Percentiles rank a stretch among this genome's conserved stretches.
These are phyloP conservation scores for Trogon surrucura DNA, from an alignment of 2,113 vertebrate species.

Conservation along the genomic window DNA sequence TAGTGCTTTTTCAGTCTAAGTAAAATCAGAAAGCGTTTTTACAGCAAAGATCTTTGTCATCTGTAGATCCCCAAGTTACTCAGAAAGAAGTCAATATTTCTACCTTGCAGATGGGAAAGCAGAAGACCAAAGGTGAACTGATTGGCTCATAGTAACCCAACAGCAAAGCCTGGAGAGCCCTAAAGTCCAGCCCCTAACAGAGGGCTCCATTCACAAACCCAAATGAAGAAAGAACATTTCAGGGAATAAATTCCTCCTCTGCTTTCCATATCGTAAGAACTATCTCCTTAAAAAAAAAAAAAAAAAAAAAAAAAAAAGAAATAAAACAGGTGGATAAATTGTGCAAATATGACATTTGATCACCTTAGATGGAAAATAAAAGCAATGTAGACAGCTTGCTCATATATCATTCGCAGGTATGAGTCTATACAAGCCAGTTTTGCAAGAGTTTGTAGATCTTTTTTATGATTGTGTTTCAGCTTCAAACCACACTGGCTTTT, in stretches of 20 bases:
- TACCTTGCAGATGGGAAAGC: background rate
- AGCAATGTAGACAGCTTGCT: background rate
- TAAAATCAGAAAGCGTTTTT: background rate
- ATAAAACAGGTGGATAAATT: background rate
- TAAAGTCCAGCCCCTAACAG: background rate
- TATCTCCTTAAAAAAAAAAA: background rate
- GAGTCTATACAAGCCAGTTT: conserved; percentile 52
- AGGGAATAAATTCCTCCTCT: background rate
- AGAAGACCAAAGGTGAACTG: background rate
- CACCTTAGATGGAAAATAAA: conserved; percentile 54
- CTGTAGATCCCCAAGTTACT: background rate
- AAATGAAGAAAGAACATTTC: background rate
- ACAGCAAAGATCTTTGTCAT: background rate
- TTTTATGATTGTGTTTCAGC: conserved; percentile 6
- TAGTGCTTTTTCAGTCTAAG: background rate
- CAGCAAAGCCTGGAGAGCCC: background rate
- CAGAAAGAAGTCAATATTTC: background rate
- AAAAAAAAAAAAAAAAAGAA: background rate
- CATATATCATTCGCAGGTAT: conserved; percentile 18
- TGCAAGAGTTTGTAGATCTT: conserved; percentile 44
- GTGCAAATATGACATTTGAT: background rate
- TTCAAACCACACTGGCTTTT: conserved; percentile 27
- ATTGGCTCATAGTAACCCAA: background rate
- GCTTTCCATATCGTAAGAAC: background rate
- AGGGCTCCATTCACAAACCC: background rate